Conservation (phyloP, 2,113 vertebrate species). For the Barnardius zonarius region DNA sequence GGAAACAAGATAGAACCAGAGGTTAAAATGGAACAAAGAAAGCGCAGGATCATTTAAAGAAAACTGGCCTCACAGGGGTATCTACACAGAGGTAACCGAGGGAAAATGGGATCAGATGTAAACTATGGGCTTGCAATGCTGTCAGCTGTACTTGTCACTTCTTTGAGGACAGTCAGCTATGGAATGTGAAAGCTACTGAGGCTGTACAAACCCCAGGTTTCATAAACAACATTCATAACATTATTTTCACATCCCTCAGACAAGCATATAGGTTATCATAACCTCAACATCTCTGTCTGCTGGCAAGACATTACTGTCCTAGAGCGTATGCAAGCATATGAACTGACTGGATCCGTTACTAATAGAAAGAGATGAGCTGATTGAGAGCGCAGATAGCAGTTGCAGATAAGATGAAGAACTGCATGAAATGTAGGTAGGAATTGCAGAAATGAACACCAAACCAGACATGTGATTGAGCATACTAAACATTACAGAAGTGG, state of each 20-base stretch:
- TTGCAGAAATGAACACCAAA: slow-evolving; percentile 13
- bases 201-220: background rate
- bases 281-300: slow-evolving; percentile 17
- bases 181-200: background rate
- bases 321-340: background rate
- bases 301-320: slow-evolving; percentile 1
- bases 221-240: slow-evolving; percentile 46
- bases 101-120: background rate
- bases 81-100: background rate
- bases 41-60: background rate
- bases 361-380: slow-evolving; percentile 39
- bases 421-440: background rate
- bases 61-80: background rate
- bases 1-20: background rate
- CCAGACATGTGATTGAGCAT: background rate
- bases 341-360: slow-evolving; percentile 21
- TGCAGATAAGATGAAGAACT: slow-evolving; percentile 5
- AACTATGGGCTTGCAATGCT: background rate
- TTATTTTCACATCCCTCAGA: slow-evolving; percentile 49
- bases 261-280: slow-evolving; percentile 25
- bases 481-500: slow-evolving; percentile 29
- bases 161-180: background rate
- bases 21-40: background rate
- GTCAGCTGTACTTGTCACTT: background rate
- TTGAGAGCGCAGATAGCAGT: background rate